phyloP scores from a whole-genome alignment of 2,888 invertebrate species.

The Ophioninae sp. region DNA sequence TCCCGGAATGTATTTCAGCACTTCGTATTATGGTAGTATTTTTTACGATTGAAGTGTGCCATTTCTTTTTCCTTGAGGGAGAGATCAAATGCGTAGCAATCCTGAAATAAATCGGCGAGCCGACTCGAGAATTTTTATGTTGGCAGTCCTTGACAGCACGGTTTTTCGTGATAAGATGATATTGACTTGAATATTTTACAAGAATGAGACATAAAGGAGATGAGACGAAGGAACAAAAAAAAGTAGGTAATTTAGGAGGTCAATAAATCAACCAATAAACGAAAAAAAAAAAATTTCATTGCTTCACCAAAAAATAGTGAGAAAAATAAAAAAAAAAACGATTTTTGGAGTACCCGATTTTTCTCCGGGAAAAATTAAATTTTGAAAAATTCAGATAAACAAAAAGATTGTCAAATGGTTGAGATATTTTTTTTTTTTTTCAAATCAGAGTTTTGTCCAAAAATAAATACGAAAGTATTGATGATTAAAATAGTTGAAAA shows the following conservation, averaged over 20 bases:
- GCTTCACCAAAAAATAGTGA: not conserved
- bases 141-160: not conserved
- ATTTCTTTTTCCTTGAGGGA: not conserved
- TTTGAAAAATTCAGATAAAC: too few relatives aligned
- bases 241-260: not conserved
- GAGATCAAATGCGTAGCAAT: not conserved
- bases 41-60: not conserved
- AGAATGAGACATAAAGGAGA: not conserved
- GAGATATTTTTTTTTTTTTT: too few relatives aligned
- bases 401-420: too few relatives aligned
- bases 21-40: not conserved
- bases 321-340: too few relatives aligned
- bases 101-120: not conserved
- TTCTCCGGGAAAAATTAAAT: too few relatives aligned
- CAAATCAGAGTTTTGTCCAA: too few relatives aligned
- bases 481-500: too few relatives aligned
- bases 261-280: not conserved
- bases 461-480: too few relatives aligned
- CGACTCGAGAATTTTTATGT: conserved; percentile 2
- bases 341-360: too few relatives aligned
- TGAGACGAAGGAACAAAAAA: not conserved
- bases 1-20: not conserved
- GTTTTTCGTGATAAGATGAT: not conserved
- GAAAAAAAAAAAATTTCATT: not conserved
- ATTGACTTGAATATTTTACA: conserved; percentile 9